Percentiles rank a stretch among this genome's conserved stretches.
These are phyloP conservation scores for Mamestra configurata DNA, from an alignment of 1,140 invertebrate species.

Conservation along the genomic window DNA sequence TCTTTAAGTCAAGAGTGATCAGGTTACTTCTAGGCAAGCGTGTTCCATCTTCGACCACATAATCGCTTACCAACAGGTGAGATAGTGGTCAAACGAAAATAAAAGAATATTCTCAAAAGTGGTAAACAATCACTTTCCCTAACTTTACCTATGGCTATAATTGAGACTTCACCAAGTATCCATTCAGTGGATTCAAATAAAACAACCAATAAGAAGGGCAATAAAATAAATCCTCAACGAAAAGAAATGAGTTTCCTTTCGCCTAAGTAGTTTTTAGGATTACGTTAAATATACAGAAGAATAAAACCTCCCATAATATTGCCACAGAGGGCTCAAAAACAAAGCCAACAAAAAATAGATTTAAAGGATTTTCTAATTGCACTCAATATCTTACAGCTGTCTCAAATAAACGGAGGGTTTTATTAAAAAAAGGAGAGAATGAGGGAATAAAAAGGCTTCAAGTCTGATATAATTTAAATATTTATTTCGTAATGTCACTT, in stretches of 20 bases:
- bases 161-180: not conserved
- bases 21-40: no score
- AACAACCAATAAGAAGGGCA: conserved; percentile 31
- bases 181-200: conserved; percentile 15
- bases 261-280: conserved; percentile 27
- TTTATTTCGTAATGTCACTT: conserved; percentile 88
- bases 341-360: conserved; percentile 39
- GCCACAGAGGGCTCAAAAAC: conserved; percentile 29
- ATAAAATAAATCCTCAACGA: conserved; percentile 25
- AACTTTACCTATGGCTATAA: not conserved
- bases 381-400: conserved; percentile 8
- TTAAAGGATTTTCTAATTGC: conserved; percentile 44
- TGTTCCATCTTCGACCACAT: no score
- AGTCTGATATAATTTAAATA: conserved; percentile 85
- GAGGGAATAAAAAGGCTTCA: conserved; percentile 68
- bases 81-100: no score
- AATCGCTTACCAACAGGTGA: no score
- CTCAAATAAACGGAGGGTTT: conserved; percentile 30
- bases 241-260: conserved; percentile 32
- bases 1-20: no score
- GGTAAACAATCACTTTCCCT: not conserved
- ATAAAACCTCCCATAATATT: conserved; percentile 37
- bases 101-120: no score
- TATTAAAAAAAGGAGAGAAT: conserved; percentile 1
- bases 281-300: conserved; percentile 45